Base-by-base conservation (phyloP, 2,888 invertebrate genomes). In the Vesta saturnalis region DNA sequence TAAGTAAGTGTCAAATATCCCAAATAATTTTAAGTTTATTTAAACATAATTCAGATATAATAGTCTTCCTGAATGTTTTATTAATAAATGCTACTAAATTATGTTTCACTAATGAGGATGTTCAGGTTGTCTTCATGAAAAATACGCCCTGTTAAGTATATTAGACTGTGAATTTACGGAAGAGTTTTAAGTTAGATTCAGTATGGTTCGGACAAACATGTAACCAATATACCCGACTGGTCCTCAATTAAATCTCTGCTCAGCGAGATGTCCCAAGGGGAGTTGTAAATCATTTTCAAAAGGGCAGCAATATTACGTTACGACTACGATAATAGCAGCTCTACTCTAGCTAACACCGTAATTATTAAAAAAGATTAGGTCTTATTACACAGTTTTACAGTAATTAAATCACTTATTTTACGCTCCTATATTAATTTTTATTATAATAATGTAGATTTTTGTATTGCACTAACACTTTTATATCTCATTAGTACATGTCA, bases 261-360 rank as follows among this genome's bases (percentile, higher is more conserved):
- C 70, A 67, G 68, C 60, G 69, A 71, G 67, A 66, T 67, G 65
- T 71, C 72, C 74, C 72, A 68, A 57, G 62, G 72, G 71, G 72
- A 56, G 72, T 62, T 68, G 74, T 76, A 76, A 76, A 74, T 76
- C 73, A 76, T 76, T 30, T 56, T 67, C 69, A 64, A 74, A 71
- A 73, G 73, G 72, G 70, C 74, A 73, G 60, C 67, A 63, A 67
- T 71, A 73, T 74, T 72, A 64, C 73, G 72, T 74, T 76, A 72
- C 72, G 74, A 72, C 69, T 67, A 69, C 72, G 74, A 73, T 75
- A 72, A 75, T 74, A 75, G 69, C 66, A 63, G 63, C 64, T 21
- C 60, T 57, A 72, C 65, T 63, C 52, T 46, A 52, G 19, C 52
- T 55, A 52, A 52, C 52, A 49, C 8, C 5, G 52, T 52, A 18